Evolutionary conservation across 2,888 invertebrate species (phyloP).

Genomic region (Spisula solida): DNA sequence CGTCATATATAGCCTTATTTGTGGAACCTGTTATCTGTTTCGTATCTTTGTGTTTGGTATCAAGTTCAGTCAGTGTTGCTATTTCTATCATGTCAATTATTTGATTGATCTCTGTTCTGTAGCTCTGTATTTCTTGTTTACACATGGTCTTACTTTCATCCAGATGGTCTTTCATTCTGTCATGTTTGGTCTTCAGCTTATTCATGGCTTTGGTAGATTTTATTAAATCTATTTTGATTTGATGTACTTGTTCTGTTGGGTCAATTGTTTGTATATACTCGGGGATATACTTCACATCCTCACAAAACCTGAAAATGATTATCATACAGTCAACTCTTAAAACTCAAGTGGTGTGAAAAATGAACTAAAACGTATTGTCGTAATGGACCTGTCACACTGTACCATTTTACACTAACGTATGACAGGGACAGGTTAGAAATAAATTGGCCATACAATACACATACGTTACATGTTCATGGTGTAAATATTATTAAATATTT

Average conservation of each 20-base stretch:
- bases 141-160: not conserved
- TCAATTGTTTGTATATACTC: constrained; percentile 1
- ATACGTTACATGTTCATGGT: too few relatives aligned
- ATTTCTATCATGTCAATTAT: constrained; percentile 3
- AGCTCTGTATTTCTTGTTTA: not conserved
- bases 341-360: too few relatives aligned
- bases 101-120: constrained; percentile 1
- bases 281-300: constrained; percentile 4
- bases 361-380: too few relatives aligned
- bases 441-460: too few relatives aligned
- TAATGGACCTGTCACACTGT: too few relatives aligned
- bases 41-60: not conserved
- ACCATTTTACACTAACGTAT: too few relatives aligned
- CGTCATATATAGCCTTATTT: not conserved
- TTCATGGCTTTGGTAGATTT: not conserved
- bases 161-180: not conserved
- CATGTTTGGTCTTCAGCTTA: not conserved
- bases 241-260: not conserved
- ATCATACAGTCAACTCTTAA: too few relatives aligned
- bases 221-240: not conserved
- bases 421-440: too few relatives aligned
- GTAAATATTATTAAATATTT: too few relatives aligned
- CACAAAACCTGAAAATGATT: constrained; percentile 18
- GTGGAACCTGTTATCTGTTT: not conserved
- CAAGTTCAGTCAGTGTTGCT: constrained; percentile 13